Base-by-base conservation (phyloP, 92 coral and sea anemone genomes). In the Porites divaricata region DNA sequence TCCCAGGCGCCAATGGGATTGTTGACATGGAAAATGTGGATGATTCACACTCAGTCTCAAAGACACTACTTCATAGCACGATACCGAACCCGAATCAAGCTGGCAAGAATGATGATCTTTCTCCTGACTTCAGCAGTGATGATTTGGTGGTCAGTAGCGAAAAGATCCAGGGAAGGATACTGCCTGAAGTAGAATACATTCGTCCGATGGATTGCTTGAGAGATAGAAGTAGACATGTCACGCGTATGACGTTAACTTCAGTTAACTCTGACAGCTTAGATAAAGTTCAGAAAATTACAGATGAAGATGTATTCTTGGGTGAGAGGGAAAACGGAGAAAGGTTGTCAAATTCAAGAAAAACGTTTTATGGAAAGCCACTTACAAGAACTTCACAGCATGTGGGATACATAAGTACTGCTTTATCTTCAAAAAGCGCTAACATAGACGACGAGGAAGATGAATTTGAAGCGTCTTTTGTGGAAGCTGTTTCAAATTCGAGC, bases 391-490 rank as follows among this genome's bases (percentile, higher is more conserved):
- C 16, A 72, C 59, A 21, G 19, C 72, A 63, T 5, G 8, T 21
- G 24, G 13, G 59, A 45, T 58, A 6, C 16, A 8, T 6, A 8
- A 4, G 20, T 81, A 24, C 24, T 52, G 10, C 69, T 57, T 19
- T 58, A 35, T 48, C 5, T 7, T 19, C 20, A 15, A 67, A 67
- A 23, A 67, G 2, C 41, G 52, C 35, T 25, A 58, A 21, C 28
- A 21, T 70, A 22, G 62, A 56, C 20, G 72, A 41, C 28, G 81
- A 62, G 1, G 85, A 76, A 53, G 96, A 93, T 72, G 97, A 93
- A 86, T 93, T 93, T 71, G 97, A 90, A n/a, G 88, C 88, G 71
- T 93, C 91, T 25, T 91, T 93, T 88, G 83, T 84, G 63, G 86
- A 82, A 8, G 68, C 72, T 4, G 51, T 72, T 71, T 48, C 51